Percentiles rank a stretch among this genome's conserved stretches.
Evolutionary conservation across 2,797 vertebrate species (phyloP).

Genomic region (Enoplosus armatus): DNA sequence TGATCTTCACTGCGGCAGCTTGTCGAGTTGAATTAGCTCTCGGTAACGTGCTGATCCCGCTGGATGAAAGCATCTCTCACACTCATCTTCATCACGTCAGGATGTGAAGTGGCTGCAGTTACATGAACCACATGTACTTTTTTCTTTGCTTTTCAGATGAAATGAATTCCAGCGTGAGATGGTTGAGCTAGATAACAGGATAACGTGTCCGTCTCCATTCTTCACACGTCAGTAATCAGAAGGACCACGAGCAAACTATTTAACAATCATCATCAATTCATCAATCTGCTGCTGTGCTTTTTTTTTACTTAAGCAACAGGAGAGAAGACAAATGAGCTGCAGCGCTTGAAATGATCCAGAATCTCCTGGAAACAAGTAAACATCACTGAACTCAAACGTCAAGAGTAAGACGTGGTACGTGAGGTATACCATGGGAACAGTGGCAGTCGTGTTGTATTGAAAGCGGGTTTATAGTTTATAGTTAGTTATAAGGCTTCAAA

Average conservation of each 20-base stretch:
- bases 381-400: not conserved
- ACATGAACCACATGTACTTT: not conserved
- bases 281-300: not conserved
- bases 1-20: not conserved
- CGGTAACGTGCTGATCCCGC: not conserved
- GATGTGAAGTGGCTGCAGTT: not conserved
- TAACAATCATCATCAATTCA: no score
- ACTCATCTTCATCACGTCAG: not conserved
- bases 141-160: no score
- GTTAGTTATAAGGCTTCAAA: no score
- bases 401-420: not conserved
- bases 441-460: no score
- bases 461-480: no score
- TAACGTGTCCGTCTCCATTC: slow-evolving; percentile 9
- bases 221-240: not conserved
- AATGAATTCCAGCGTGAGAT: not conserved
- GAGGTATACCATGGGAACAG: not conserved
- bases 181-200: not conserved
- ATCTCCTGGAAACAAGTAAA: not conserved
- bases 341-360: not conserved
- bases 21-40: not conserved
- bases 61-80: not conserved
- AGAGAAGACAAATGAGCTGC: not conserved
- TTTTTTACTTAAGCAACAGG: not conserved
- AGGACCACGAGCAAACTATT: slow-evolving; percentile 25